A percentile compares a stretch with the other conserved stretches of the same genome.
phyloP scores from a whole-genome alignment of 2,797 vertebrate species.

The Diceros bicornis region DNA sequence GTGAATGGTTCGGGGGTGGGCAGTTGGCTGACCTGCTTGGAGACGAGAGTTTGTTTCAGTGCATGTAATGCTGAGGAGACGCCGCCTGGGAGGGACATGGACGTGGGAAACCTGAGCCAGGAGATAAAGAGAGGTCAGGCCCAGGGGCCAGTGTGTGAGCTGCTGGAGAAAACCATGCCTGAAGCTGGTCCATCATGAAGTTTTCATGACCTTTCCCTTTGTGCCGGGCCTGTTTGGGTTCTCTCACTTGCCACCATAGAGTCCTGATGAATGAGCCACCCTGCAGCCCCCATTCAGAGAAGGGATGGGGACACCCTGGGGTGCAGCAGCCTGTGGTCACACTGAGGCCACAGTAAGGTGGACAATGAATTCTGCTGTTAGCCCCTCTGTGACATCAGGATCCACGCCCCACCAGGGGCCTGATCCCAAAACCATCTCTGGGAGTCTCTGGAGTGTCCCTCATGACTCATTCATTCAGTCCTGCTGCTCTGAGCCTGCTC shows the following conservation, averaged over 20 bases:
- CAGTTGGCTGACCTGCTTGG: background rate
- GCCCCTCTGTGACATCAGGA: background rate
- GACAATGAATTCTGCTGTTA: background rate
- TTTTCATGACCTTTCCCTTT: too few species aligned
- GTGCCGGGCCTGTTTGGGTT: background rate
- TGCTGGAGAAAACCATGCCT: background rate
- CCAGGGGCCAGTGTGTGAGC: background rate
- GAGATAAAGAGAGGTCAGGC: background rate
- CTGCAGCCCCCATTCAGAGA: too few species aligned
- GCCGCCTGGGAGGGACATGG: background rate
- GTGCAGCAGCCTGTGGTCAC: too few species aligned
- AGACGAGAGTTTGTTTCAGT: background rate
- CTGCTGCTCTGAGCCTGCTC: background rate
- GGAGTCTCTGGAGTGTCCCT: background rate
- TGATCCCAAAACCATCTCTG: background rate
- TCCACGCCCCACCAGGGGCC: background rate
- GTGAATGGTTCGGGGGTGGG: background rate
- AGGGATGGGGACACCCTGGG: too few species aligned
- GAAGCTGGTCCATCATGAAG: background rate
- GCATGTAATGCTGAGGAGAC: too few species aligned
- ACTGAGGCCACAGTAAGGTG: too few species aligned
- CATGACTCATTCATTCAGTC: too few species aligned
- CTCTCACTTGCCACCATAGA: too few species aligned
- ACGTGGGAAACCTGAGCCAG: background rate
- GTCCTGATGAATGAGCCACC: too few species aligned